These are phyloP conservation scores for Coreius guichenoti DNA, from an alignment of 2,797 vertebrate genomes.

Conservation along the genomic window DNA sequence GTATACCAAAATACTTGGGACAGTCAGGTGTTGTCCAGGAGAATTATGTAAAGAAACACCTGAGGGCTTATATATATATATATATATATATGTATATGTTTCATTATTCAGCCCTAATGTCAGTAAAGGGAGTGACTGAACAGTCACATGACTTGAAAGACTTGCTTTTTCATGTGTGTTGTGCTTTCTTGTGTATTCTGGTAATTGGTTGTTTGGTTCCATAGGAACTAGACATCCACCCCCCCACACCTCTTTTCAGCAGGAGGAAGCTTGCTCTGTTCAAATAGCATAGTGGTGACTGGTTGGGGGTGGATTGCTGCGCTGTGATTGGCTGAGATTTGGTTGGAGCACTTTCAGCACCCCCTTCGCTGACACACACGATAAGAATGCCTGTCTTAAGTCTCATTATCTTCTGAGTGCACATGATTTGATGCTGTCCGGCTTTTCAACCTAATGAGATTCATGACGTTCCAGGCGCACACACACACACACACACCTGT, in stretches of 20 bases:
- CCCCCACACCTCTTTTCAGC: slow-evolving; percentile 48
- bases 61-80: not conserved
- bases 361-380: not conserved
- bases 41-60: not conserved
- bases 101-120: not conserved
- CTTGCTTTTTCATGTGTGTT: slow-evolving; percentile 47
- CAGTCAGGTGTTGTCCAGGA: not conserved
- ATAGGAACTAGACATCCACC: slow-evolving; percentile 68
- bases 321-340: slow-evolving; percentile 29
- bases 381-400: slow-evolving; percentile 13
- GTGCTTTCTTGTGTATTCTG: slow-evolving; percentile 53
- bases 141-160: slow-evolving; percentile 46
- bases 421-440: slow-evolving; percentile 20
- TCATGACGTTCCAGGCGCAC: not conserved
- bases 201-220: slow-evolving; percentile 66
- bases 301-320: slow-evolving; percentile 45
- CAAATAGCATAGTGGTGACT: slow-evolving; percentile 29
- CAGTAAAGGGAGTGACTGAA: slow-evolving; percentile 16
- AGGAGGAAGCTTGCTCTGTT: slow-evolving; percentile 42
- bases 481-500: not conserved
- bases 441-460: slow-evolving; percentile 15
- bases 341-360: not conserved
- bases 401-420: slow-evolving; percentile 18
- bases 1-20: not conserved
- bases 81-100: no score